A percentile compares a stretch with the other conserved stretches of the same genome.
These are phyloP conservation scores for Apamea monoglypha DNA, from an alignment of 2,888 invertebrate species.

Conservation along the genomic window DNA sequence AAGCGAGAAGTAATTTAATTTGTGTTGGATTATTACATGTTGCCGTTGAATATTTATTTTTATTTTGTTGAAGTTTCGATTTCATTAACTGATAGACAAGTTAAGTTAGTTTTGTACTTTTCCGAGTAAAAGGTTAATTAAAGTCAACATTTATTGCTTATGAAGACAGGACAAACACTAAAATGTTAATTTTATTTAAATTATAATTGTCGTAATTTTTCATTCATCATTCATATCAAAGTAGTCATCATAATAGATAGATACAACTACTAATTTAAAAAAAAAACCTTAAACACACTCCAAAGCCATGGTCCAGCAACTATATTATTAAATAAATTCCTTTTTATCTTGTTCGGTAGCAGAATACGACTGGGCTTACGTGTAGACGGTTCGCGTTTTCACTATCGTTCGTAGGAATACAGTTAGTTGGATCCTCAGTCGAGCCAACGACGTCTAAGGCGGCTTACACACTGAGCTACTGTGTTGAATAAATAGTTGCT, in stretches of 20 bases:
- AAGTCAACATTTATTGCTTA: neutral
- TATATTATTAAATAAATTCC: conserved; percentile 29
- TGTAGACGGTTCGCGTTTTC: conserved; percentile 61
- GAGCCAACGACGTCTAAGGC: conserved; percentile 46
- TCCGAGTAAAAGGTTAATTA: neutral
- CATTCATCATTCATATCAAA: neutral
- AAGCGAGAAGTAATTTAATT: conserved; percentile 33
- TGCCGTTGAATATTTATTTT: no score
- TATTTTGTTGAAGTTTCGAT: conserved; percentile 28
- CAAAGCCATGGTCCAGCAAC: neutral
- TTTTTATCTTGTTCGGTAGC: conserved; percentile 56
- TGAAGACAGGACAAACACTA: neutral
- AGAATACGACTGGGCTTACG: conserved; percentile 45
- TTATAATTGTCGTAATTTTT: neutral
- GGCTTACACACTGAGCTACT: conserved; percentile 44
- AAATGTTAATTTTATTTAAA: neutral
- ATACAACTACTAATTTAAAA: neutral
- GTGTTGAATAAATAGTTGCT: neutral
- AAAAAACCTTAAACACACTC: neutral
- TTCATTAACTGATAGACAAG: conserved; percentile 17
- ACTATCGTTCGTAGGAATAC: conserved; percentile 66
- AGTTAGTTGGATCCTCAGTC: conserved; percentile 60
- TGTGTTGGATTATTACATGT: conserved; percentile 7
- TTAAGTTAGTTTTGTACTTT: neutral
- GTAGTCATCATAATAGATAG: neutral